These are phyloP conservation scores for Ascidia mentula DNA, from an alignment of 23 tunicate species.

Conservation along the genomic window DNA sequence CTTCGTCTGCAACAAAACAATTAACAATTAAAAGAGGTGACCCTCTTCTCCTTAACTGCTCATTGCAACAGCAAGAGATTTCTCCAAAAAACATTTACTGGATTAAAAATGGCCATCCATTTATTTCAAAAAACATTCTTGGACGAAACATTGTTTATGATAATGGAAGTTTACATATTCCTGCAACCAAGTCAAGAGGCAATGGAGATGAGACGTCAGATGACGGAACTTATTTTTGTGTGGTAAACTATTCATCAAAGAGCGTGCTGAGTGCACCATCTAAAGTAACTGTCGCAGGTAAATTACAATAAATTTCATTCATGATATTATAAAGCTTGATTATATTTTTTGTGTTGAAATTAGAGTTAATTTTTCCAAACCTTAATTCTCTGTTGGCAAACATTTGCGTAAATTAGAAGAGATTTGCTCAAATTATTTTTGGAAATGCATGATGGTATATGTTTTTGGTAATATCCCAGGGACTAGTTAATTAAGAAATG, in stretches of 20 bases:
- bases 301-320: too few relatives aligned
- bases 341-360: neutral
- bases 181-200: neutral
- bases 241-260: neutral
- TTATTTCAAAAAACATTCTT: neutral
- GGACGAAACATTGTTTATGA: neutral
- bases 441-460: too few relatives aligned
- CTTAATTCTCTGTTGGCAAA: too few relatives aligned
- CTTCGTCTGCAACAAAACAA: neutral
- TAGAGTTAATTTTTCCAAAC: neutral
- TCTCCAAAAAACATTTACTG: neutral
- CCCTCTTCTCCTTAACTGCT: slow-evolving; percentile 1
- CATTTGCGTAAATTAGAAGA: too few relatives aligned
- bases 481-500: too few relatives aligned
- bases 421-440: too few relatives aligned
- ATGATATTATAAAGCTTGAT: too few relatives aligned
- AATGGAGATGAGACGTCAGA: neutral
- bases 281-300: neutral
- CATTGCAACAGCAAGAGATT: neutral
- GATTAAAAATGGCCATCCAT: slow-evolving; percentile 4
- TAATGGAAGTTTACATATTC: slow-evolving; percentile 1
- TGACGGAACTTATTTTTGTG: neutral
- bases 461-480: too few relatives aligned
- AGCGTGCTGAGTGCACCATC: neutral
- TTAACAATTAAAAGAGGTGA: neutral